phyloP scores from a whole-genome alignment of 2,113 vertebrate species.

The Onychostruthus taczanowskii region DNA sequence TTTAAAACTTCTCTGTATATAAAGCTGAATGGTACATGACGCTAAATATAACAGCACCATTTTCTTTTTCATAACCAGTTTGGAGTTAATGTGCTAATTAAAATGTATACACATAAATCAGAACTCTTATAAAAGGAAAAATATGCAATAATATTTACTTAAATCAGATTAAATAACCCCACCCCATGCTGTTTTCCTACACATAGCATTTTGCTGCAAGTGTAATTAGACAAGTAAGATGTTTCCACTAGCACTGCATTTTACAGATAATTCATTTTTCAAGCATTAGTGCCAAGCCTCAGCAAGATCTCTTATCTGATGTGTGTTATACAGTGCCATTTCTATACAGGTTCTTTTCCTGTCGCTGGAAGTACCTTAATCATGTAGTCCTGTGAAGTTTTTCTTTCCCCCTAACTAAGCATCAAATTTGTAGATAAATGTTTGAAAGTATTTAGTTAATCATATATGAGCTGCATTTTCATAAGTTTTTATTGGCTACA shows the following conservation, averaged over 20 bases:
- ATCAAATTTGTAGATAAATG: not conserved
- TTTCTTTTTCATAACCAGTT: conserved; percentile 1
- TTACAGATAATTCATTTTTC: conserved; percentile 14
- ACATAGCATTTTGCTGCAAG: not conserved
- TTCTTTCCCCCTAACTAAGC: not conserved
- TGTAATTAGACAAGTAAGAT: conserved; percentile 34
- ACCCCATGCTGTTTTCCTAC: not conserved
- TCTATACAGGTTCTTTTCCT: not conserved
- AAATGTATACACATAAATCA: not conserved
- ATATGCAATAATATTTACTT: not conserved
- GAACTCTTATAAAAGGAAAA: not conserved
- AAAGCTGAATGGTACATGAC: not conserved
- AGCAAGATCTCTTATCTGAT: not conserved
- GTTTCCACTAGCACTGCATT: not conserved
- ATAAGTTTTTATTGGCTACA: not conserved
- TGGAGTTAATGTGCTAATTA: conserved; percentile 1
- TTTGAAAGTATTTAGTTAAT: not conserved
- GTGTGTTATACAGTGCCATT: not conserved
- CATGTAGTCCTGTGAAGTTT: not conserved
- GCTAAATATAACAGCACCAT: conserved; percentile 24
- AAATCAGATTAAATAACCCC: not conserved
- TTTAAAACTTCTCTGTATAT: conserved; percentile 48
- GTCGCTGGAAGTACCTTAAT: not conserved
- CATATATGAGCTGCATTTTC: not conserved
- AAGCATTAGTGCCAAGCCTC: not conserved